Conservation (phyloP, 37 sponge, comb jelly and placozoan genomes). For the Diacarnus erythraeanus region DNA sequence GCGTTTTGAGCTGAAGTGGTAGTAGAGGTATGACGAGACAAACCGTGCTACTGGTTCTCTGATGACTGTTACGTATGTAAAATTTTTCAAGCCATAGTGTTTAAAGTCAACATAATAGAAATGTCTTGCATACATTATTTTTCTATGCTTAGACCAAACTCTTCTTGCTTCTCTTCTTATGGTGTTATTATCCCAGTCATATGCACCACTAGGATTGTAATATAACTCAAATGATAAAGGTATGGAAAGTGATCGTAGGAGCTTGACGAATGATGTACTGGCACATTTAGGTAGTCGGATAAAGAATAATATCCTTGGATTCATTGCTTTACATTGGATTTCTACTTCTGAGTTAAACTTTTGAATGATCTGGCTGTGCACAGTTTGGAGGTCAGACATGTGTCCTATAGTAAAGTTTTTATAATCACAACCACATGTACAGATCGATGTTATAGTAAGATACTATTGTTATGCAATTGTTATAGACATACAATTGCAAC, state of each 20-base stretch:
- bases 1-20: conserved; percentile 71
- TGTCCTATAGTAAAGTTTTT: too few species aligned
- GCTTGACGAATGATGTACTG: conserved; percentile 73
- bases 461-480: too few species aligned
- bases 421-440: too few species aligned
- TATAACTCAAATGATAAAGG: conserved; percentile 9
- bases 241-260: conserved; percentile 36
- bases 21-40: conserved; percentile 80
- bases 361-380: too few species aligned
- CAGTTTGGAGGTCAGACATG: too few species aligned
- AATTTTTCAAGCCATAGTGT: conserved; percentile 17
- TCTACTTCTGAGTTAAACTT: too few species aligned
- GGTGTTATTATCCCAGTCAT: conserved; percentile 52
- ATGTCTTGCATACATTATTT: conserved; percentile 68
- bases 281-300: conserved; percentile 84
- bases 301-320: conserved; percentile 57
- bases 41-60: conserved; percentile 76
- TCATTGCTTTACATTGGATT: background rate
- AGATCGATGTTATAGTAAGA: too few species aligned
- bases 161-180: conserved; percentile 23
- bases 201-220: conserved; percentile 76
- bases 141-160: background rate
- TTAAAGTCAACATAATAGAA: conserved; percentile 75
- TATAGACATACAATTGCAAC: too few species aligned
- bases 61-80: conserved; percentile 71